Evolutionary conservation across 2,113 vertebrate species (phyloP), one percentile per base, ranked within the genome.

Genomic region (Gymnobelideus leadbeateri): DNA sequence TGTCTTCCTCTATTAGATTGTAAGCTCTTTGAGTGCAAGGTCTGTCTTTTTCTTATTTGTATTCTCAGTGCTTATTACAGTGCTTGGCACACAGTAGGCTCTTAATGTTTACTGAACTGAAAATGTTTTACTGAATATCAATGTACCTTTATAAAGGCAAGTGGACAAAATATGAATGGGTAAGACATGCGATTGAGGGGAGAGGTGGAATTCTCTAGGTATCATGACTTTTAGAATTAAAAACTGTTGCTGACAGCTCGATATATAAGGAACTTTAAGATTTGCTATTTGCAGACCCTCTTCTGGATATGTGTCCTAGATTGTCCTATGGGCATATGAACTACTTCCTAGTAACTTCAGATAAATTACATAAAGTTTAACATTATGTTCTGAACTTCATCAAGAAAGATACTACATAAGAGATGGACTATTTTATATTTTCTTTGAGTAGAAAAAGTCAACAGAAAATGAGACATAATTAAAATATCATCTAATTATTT

Each of bases 401-500:
- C 92, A 77, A 95, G 84, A 91, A 95, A 91, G 49, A 23, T 91
- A 93, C 50, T 43, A 68, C 68, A 84, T 23, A 89, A 92, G 94
- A 55, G 50, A 92, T 91, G 43, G 21, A 6, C 37, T 84, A 84
- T 84, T 84, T 84, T 7, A 14, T 50, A 51, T 89, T 91, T 50
- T 50, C 94, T 47, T 4, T 52, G 90, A 89, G 50, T 53, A 96
- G 96, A 97, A 53, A 84, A 84, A 77, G 3, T 2, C 53, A 49
- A 8, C 1, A 94, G 26, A 94, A 84, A 97, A 97, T 94, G 51
- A 6, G 0, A 0, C 0, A 52, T 0, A 93, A 91, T 2, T 8
- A 50, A 96, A 92, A 0, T 51, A 96, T n/a, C 97, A 53, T 94
- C 68, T 92, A 97, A 28, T 55, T 95, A 0, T 50, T 89, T 47